phyloP scores from a whole-genome alignment of 1,140 invertebrate species.

The Ostrea denselamellosa region DNA sequence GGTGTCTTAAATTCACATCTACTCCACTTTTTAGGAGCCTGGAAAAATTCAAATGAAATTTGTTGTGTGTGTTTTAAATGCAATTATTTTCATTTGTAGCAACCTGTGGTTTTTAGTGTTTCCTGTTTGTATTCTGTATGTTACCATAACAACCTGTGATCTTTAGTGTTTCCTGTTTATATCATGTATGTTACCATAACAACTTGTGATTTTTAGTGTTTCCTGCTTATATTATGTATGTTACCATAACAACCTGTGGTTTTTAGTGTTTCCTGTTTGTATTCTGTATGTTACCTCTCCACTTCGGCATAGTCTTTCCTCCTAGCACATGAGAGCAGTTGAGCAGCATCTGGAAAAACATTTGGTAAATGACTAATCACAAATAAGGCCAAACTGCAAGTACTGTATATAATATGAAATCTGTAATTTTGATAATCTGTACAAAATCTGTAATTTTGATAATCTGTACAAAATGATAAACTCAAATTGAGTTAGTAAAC shows the following conservation, averaged over 20 bases:
- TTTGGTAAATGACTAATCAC: too few species aligned
- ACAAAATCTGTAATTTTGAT: too few species aligned
- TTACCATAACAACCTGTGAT: conserved; percentile 34
- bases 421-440: too few species aligned
- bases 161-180: too few species aligned
- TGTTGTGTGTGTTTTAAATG: not conserved
- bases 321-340: conserved; percentile 30
- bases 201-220: too few species aligned
- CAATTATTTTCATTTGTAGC: not conserved
- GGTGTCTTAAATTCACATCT: conserved; percentile 74
- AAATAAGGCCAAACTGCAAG: too few species aligned
- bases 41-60: conserved; percentile 31
- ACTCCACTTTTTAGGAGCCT: conserved; percentile 69
- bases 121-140: not conserved
- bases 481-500: too few species aligned
- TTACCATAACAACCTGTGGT: too few species aligned
- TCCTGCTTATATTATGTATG: too few species aligned
- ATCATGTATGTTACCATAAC: too few species aligned
- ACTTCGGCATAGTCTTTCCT: conserved; percentile 55
- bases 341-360: conserved; percentile 56
- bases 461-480: too few species aligned
- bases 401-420: too few species aligned
- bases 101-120: not conserved
- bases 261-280: not conserved
- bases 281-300: conserved; percentile 44